Percentiles rank a stretch among this genome's conserved stretches.
Evolutionary conservation across 1,140 invertebrate species (phyloP).

Genomic region (Apolygus lucorum): DNA sequence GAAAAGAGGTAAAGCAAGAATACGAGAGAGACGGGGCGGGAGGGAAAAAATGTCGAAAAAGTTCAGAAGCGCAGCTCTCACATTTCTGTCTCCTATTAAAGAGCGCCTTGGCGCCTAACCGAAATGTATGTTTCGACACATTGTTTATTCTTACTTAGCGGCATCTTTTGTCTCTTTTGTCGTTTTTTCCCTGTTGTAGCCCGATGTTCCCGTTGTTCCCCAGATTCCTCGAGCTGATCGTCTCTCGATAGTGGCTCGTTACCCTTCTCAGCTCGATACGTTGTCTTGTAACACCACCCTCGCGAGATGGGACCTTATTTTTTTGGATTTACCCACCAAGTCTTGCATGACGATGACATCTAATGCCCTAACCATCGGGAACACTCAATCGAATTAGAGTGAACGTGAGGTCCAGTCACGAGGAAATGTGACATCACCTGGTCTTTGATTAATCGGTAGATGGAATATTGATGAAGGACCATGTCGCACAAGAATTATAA

Average conservation of each 20-base stretch:
- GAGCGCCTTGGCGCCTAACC: constrained; percentile 4
- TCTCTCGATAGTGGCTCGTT: constrained; percentile 1
- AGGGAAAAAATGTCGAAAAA: background rate
- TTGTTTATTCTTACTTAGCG: constrained; percentile 16
- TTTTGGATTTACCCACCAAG: no score
- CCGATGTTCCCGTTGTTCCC: background rate
- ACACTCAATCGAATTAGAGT: no score
- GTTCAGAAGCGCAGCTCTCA: constrained; percentile 10
- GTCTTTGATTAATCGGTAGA: no score
- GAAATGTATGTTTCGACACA: constrained; percentile 5
- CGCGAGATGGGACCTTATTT: no score
- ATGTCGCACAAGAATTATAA: no score
- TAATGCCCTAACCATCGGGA: no score
- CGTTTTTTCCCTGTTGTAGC: background rate
- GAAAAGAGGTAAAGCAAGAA: background rate
- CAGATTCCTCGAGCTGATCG: constrained; percentile 1
- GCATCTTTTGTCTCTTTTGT: background rate
- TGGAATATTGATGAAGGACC: no score
- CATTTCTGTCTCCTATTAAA: constrained; percentile 10
- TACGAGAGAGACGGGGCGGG: background rate
- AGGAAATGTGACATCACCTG: no score
- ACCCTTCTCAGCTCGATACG: no score
- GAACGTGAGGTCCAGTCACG: no score
- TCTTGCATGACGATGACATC: no score
- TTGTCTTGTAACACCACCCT: no score